Base-by-base conservation (phyloP, 2,888 invertebrate genomes). In the Anarsia innoxiella region DNA sequence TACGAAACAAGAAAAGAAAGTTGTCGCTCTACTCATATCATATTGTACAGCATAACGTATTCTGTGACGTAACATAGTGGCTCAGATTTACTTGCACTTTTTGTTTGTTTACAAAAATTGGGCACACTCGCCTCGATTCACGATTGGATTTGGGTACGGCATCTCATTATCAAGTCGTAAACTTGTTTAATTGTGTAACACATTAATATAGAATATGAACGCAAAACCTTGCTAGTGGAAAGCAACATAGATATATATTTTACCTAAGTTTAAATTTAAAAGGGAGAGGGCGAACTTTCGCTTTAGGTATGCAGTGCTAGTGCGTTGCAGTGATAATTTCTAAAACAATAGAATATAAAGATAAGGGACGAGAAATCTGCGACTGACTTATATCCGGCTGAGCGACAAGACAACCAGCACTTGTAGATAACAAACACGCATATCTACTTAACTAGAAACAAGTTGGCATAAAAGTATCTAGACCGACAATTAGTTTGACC, bases 1-100 rank as follows among this genome's bases (percentile, higher is more conserved):
- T 77, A 78, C 76, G 77, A 79, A 77, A 80, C 75, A 58, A 67
- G 69, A 79, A 79, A 78, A 65, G 74, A 75, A 79, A 78, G 77
- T 75, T 64, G 66, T 67, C 66, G 56, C 66, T 65, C 64, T 56
- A 59, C 56, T 65, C 59, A 49, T 15, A 31, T 50, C 48, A 51
- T 53, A 55, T 42, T 38, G 52, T 55, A 52, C 56, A 52, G 55
- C 49, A 59, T 54, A 53, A 59, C 56, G 57, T 59, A 48, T 47
- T 51, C 54, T 41, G 56, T 69, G 64, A 60, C 53, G 62, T 60
- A 68, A 72, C 42, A 40, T n/a, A 40, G 49, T 38, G 47, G 59
- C 60, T 61, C 54, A 63, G 55, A 36, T 52, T 53, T 51, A 66
- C 60, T 63, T 66, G 58, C 63, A 62, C 62, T 72, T 66, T 62